phyloP scores from a whole-genome alignment of 2,113 vertebrate species.

The Salvator merianae region DNA sequence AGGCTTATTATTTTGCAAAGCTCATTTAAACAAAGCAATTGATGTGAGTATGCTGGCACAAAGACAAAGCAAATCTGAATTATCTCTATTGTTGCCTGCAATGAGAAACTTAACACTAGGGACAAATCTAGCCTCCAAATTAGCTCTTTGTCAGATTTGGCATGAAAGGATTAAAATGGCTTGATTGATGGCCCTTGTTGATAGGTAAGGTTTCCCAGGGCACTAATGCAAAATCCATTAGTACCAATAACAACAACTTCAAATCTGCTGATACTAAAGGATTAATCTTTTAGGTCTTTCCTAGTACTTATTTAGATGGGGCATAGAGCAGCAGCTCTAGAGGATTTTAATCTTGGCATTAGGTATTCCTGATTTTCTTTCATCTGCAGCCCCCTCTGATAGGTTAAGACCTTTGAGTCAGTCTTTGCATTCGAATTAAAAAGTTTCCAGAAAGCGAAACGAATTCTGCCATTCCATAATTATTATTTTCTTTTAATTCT shows the following conservation, averaged over 20 bases:
- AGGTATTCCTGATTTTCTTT: slow-evolving; percentile 25
- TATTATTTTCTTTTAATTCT: slow-evolving; percentile 1
- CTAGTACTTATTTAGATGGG: neutral
- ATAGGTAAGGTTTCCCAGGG: slow-evolving; percentile 17
- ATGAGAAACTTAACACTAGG: neutral
- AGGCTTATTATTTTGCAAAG: neutral
- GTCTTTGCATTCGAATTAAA: neutral
- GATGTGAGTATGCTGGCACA: neutral
- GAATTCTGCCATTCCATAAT: neutral
- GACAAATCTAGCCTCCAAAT: neutral
- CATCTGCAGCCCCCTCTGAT: neutral
- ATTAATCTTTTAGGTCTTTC: neutral
- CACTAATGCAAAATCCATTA: neutral
- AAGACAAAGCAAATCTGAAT: neutral
- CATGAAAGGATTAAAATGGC: neutral
- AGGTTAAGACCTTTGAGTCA: neutral
- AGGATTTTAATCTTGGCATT: neutral
- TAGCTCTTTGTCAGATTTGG: slow-evolving; percentile 11
- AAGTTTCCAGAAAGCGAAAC: neutral
- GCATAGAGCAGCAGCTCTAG: neutral
- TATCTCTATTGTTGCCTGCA: neutral
- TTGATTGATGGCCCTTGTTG: neutral
- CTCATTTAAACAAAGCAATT: slow-evolving; percentile 8
- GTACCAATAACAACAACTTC: slow-evolving; percentile 4
- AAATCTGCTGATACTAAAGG: neutral